Percentiles rank a stretch among this genome's conserved stretches.
phyloP scores from a whole-genome alignment of 2,888 invertebrate species.

The Hermaeophaga mercurialis region DNA sequence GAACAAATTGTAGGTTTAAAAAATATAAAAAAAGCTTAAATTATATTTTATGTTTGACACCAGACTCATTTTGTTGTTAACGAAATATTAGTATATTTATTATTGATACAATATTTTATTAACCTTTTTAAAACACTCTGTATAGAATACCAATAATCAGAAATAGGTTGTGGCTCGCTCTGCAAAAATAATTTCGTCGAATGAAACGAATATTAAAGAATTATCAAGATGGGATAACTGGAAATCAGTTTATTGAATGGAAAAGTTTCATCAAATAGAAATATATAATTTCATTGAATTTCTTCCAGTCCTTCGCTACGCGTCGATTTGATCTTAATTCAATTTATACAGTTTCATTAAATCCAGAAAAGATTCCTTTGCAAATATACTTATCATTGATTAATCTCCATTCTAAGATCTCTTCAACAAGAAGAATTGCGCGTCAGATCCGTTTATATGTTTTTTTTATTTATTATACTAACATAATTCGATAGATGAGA shows the following conservation, averaged over 20 bases:
- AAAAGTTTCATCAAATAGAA: slow-evolving; percentile 41
- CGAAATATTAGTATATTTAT: too few relatives aligned
- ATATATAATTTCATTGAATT: slow-evolving; percentile 50
- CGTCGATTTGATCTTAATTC: slow-evolving; percentile 49
- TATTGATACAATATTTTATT: too few relatives aligned
- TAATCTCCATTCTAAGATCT: slow-evolving; percentile 28
- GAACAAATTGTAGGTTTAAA: too few relatives aligned
- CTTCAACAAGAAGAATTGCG: slow-evolving; percentile 24
- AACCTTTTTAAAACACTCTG: too few relatives aligned
- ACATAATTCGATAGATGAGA: slow-evolving; percentile 1
- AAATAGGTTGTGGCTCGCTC: too few relatives aligned
- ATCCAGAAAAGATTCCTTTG: slow-evolving; percentile 38
- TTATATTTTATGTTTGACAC: too few relatives aligned
- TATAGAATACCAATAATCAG: too few relatives aligned
- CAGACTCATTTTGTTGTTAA: too few relatives aligned
- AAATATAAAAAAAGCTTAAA: too few relatives aligned
- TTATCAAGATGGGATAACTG: slow-evolving; percentile 38
- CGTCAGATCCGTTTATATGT: slow-evolving; percentile 16
- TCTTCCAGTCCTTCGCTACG: slow-evolving; percentile 36
- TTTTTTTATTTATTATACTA: slow-evolving; percentile 15
- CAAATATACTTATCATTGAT: slow-evolving; percentile 40
- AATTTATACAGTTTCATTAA: slow-evolving; percentile 46
- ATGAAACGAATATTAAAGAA: slow-evolving; percentile 37
- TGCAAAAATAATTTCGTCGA: slow-evolving; percentile 24
- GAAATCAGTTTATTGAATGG: slow-evolving; percentile 36